Conservation (phyloP, 30 jellyfish, hydroid and myxozoan species). For the Cassiopea xamachana region DNA sequence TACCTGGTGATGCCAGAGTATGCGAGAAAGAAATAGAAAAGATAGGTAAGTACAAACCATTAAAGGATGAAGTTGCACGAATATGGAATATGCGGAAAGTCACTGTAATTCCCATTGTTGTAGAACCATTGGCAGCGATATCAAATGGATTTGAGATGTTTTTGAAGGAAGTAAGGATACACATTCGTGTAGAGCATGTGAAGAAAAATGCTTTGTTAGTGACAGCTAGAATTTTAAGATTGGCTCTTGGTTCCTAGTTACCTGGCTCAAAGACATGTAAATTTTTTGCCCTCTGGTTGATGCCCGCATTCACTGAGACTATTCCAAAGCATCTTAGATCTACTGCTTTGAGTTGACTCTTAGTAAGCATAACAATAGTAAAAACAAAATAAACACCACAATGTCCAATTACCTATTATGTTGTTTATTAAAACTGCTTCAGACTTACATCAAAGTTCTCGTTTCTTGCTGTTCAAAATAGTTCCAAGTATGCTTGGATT, state of each 20-base stretch:
- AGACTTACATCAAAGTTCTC: no score
- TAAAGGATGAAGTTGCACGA: constrained; percentile 3
- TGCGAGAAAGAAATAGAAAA: constrained; percentile 16
- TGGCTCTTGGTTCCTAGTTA: constrained; percentile 18
- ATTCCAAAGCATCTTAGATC: constrained; percentile 11
- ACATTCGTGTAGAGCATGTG: constrained; percentile 18
- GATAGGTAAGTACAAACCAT: constrained; percentile 4
- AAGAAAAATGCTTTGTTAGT: constrained; percentile 4
- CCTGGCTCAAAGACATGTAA: constrained; percentile 20
- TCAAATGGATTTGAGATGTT: not conserved
- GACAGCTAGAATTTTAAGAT: constrained; percentile 9
- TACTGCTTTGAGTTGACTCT: constrained; percentile 15
- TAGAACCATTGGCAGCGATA: constrained; percentile 4
- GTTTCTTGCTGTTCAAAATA: no score
- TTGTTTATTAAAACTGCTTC: no score
- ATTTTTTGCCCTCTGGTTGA: constrained; percentile 17
- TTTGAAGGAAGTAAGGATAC: not conserved
- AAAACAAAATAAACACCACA: no score
- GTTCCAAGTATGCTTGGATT: no score
- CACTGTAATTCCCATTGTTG: constrained; percentile 7
- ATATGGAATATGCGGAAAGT: constrained; percentile 4
- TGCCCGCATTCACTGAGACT: constrained; percentile 29
- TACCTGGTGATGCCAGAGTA: constrained; percentile 14
- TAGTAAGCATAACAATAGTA: not conserved
- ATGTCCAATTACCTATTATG: no score